Conservation (phyloP, 2,888 invertebrate genomes). For the Hirtodrosophila cameraria region DNA sequence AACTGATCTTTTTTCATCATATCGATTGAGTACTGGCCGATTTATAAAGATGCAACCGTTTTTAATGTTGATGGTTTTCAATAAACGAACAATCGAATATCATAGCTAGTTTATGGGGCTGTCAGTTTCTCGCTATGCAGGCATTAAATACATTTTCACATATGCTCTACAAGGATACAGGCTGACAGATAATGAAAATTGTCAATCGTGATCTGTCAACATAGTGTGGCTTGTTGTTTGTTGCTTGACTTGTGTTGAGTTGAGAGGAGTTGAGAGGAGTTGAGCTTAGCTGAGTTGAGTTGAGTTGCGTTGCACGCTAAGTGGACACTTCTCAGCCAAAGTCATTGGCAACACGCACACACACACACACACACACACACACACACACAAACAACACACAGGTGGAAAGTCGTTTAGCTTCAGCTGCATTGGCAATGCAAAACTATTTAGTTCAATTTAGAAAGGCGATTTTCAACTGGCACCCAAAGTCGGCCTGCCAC, state of each 20-base stretch:
- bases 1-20: too few relatives aligned
- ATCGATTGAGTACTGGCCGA: too few relatives aligned
- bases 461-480: constrained; percentile 78
- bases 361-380: constrained; percentile 5
- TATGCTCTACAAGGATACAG: constrained; percentile 43
- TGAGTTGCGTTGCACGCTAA: constrained; percentile 9
- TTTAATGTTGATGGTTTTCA: neutral
- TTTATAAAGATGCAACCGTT: too few relatives aligned
- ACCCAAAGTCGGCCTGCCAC: constrained; percentile 46
- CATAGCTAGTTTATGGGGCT: neutral
- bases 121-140: constrained; percentile 7
- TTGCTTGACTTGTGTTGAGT: constrained; percentile 1
- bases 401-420: constrained; percentile 41
- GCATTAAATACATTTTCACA: constrained; percentile 8
- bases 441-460: constrained; percentile 81
- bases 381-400: constrained; percentile 12
- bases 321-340: constrained; percentile 24
- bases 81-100: neutral
- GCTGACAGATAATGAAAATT: constrained; percentile 5
- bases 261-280: constrained; percentile 1
- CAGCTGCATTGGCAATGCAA: constrained; percentile 52
- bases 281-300: neutral
- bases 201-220: constrained; percentile 32
- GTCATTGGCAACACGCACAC: neutral
- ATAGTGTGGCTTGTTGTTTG: constrained; percentile 10